Evolutionary conservation across 2,797 vertebrate species (phyloP), one percentile per base, ranked within the genome.

Genomic region (Eulemur rubriventer): DNA sequence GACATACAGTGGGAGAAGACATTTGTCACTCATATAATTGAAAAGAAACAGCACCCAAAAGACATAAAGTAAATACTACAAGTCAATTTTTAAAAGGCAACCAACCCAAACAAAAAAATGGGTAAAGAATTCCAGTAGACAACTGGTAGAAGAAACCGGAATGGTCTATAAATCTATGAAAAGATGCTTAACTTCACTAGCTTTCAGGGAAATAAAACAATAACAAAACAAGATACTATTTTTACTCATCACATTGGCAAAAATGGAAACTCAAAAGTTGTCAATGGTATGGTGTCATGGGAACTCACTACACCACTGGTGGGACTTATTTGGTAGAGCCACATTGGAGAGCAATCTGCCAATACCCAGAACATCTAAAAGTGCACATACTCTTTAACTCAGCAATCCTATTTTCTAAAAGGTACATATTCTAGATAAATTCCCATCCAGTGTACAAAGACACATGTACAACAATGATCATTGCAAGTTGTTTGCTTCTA

Each of bases 41-140:
- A 80, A 94, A 89, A 86, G 48, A 85, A 97, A 85, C 30, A 69
- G 26, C 24, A 86, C 50, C 35, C 12, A 86, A 86, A 76, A 89
- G 41, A 55, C 38, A 86, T 52, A 48, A 28, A 65, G 70, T 50
- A 81, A 70, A 75, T 11, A 10, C 38, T 12, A 20, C 26, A 4
- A 46, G 38, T 87, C 33, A 69, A n/a, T 57, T 94, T 92, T 70
- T 24, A 91, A 94, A 89, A 95, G 86, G 12, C n/a, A 91, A 97
- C 48, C 72, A 84, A 67, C 26, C 46, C 33, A 43, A 84, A 94
- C 28, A 86, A 59, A 86, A 94, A 94, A 96, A 61, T 6, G 16
- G 41, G 20, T n/a, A 81, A 91, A 85, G 50, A 80, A 63, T 84
- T 92, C n/a, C 26, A 95, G 76, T 9, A 93, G 52, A 73, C 16